A percentile compares a stretch with the other conserved stretches of the same genome.
Evolutionary conservation across 2,888 invertebrate species (phyloP).

Genomic region (Drosophila engyochracea): DNA sequence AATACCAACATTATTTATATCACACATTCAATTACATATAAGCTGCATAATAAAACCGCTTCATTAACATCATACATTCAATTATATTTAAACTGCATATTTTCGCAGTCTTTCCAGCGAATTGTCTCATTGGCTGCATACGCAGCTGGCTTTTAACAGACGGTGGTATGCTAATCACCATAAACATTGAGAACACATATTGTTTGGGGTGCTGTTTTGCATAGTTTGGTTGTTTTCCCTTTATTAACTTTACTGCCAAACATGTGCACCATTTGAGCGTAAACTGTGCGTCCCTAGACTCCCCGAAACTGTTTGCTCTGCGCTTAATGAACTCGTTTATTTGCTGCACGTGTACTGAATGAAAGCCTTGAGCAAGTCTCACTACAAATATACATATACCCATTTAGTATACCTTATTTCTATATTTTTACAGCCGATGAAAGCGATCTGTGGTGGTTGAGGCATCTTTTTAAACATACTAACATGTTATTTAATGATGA

Average conservation of each 20-base stretch:
- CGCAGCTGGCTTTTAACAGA: conserved; percentile 35
- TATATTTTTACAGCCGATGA: conserved; percentile 51
- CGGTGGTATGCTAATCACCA: conserved; percentile 67
- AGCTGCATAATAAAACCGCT: neutral
- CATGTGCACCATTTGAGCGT: conserved; percentile 51
- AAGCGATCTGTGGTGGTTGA: conserved; percentile 24
- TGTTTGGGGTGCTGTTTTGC: conserved; percentile 45
- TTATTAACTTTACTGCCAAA: conserved; percentile 59
- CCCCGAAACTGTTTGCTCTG: conserved; percentile 6
- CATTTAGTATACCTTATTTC: conserved; percentile 36
- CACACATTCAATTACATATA: neutral
- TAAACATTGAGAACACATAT: conserved; percentile 64
- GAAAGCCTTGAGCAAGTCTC: conserved; percentile 29
- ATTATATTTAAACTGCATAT: neutral
- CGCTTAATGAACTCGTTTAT: conserved; percentile 78
- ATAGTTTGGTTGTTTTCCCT: conserved; percentile 52
- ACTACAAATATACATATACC: conserved; percentile 5
- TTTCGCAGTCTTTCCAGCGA: neutral
- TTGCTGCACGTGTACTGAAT: conserved; percentile 72
- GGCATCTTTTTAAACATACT: neutral
- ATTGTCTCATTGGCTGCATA: neutral
- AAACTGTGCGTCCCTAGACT: conserved; percentile 42
- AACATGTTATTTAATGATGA: conserved; percentile 18
- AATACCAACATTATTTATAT: neutral
- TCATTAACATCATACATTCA: neutral